Base-by-base conservation (phyloP, 2,797 vertebrate genomes). In the Chromobotia macracanthus region DNA sequence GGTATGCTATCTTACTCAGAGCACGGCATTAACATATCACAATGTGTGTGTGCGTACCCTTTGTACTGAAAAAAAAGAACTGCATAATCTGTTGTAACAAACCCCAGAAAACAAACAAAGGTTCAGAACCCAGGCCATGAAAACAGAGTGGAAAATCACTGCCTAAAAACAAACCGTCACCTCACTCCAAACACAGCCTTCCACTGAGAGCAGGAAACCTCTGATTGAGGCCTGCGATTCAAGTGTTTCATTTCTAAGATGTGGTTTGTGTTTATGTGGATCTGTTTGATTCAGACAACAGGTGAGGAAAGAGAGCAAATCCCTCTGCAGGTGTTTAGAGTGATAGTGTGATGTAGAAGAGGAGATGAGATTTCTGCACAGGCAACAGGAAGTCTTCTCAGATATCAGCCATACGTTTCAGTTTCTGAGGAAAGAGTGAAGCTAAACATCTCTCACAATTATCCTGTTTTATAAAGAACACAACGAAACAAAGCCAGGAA, bases 391-490 rank as follows among this genome's bases (percentile, higher is more conserved):
- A 58, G 25, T 53, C 65, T 72, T 83, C 46, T 75, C 61, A 55
- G 48, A 72, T 69, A 58, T 83, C 72, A 79, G 68, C 75, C 56
- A 28, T 48, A 77, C 63, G 31, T 66, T 81, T 81, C 48, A 25
- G 10, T 81, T 85, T 79, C 75, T 70, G 23, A 12, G 51, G 25
- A 51, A 55, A 48, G 75, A 83, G 21, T 38, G n/a, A 55, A 69
- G 66, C 51, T 76, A 72, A 77, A 70, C 56, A 72, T 31, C 56
- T 76, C 56, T 81, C 72, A 50, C 16, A 15, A 76, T 80, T 79
- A n/a, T n/a, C n/a, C 21, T 46, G 72, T 64, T 73, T 6, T n/a
- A n/a, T n/a, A n/a, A n/a, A n/a, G n/a, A n/a, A n/a, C n/a, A n/a
- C n/a, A n/a, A n/a, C n/a, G n/a, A n/a, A n/a, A n/a, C n/a, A n/a